A percentile compares a stretch with the other conserved stretches of the same genome.
Evolutionary conservation across 2,888 invertebrate species (phyloP).

Genomic region (Copidosoma aretas): DNA sequence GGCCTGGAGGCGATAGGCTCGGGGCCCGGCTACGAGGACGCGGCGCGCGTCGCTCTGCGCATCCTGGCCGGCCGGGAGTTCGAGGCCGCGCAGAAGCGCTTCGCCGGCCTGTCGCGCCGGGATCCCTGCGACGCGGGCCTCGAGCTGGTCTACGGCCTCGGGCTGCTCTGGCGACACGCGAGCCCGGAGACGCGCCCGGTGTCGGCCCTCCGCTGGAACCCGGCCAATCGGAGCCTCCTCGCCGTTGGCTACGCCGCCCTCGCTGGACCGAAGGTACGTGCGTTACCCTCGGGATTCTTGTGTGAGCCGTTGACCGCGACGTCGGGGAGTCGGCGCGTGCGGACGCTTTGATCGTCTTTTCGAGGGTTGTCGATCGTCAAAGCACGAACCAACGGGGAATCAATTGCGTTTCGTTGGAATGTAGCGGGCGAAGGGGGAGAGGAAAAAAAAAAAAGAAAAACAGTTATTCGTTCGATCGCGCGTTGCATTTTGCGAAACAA

Average conservation of each 20-base stretch:
- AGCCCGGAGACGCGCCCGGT: constrained; percentile 68
- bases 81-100: constrained; percentile 73
- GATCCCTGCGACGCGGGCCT: constrained; percentile 71
- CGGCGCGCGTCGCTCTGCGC: constrained; percentile 68
- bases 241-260: constrained; percentile 76
- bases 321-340: too few relatives aligned
- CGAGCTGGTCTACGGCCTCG: constrained; percentile 72
- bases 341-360: too few relatives aligned
- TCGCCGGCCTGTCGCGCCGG: constrained; percentile 70
- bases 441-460: too few relatives aligned
- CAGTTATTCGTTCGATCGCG: too few relatives aligned
- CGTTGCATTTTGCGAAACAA: too few relatives aligned
- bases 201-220: constrained; percentile 72
- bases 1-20: not conserved
- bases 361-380: too few relatives aligned
- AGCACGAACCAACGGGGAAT: too few relatives aligned
- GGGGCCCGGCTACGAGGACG: constrained; percentile 16
- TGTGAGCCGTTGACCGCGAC: too few relatives aligned
- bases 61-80: constrained; percentile 75
- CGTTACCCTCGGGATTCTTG: not conserved
- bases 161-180: constrained; percentile 72
- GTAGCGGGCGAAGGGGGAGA: too few relatives aligned
- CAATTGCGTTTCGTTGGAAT: too few relatives aligned
- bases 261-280: not conserved
- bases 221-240: constrained; percentile 72